Conservation (phyloP, 2,888 invertebrate species). For the Agrochola lychnidis region DNA sequence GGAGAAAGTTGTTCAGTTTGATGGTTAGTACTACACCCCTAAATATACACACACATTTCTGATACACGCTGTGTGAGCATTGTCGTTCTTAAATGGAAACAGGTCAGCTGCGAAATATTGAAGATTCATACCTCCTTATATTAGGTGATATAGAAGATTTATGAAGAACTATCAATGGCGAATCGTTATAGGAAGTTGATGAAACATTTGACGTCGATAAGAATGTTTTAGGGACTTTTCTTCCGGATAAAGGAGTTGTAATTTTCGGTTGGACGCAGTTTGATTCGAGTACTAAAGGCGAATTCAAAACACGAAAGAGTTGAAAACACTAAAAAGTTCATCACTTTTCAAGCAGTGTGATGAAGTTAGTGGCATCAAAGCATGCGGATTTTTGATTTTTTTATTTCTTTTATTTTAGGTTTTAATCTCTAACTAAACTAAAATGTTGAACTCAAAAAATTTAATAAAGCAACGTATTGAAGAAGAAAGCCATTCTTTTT, state of each 20-base stretch:
- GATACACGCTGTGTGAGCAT: conserved; percentile 39
- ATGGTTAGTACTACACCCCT: neutral
- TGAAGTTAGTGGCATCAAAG: neutral
- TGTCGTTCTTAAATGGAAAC: conserved; percentile 50
- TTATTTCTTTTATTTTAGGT: neutral
- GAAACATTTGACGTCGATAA: neutral
- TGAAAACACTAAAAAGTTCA: neutral
- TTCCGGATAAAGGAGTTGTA: neutral
- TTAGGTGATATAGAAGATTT: conserved; percentile 9
- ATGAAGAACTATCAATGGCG: conserved; percentile 13
- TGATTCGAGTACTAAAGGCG: neutral
- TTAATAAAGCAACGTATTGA: neutral
- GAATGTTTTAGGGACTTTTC: neutral
- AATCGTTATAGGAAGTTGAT: conserved; percentile 2
- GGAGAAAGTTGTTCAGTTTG: neutral
- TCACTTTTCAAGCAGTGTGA: neutral
- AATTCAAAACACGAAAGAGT: neutral
- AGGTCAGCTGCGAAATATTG: conserved; percentile 57
- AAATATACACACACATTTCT: neutral
- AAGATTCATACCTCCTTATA: conserved; percentile 24
- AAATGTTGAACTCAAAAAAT: neutral
- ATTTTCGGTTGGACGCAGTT: neutral
- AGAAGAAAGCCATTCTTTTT: neutral
- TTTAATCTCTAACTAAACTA: neutral
- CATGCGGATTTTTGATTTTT: neutral